Conservation (phyloP, 2,797 vertebrate genomes). For the Euphonia xanthogaster region DNA sequence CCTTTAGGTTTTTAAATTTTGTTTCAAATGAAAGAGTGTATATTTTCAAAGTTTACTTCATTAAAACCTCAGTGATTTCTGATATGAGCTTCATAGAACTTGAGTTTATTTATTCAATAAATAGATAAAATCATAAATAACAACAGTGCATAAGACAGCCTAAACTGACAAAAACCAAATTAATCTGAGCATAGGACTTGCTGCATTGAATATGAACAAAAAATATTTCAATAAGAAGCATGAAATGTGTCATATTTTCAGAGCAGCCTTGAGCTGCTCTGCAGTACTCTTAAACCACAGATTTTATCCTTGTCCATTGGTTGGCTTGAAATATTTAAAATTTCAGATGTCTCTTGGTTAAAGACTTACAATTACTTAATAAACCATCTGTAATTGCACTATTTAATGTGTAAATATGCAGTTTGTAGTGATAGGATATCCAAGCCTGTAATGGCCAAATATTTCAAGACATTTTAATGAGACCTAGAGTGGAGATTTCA, state of each 20-base stretch:
- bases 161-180: background rate
- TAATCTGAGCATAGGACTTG: background rate
- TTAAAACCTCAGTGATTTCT: constrained; percentile 40
- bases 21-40: background rate
- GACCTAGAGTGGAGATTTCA: background rate
- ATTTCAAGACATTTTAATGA: background rate
- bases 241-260: background rate
- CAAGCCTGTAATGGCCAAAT: background rate
- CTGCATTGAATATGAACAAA: constrained; percentile 12
- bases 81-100: background rate
- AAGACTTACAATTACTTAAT: background rate
- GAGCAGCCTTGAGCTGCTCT: background rate
- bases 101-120: constrained; percentile 43
- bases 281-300: background rate
- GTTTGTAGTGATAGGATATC: background rate
- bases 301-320: background rate
- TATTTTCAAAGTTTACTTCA: background rate
- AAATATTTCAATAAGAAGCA: background rate
- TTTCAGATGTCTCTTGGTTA: background rate
- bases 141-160: constrained; percentile 17
- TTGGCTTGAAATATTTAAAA: background rate
- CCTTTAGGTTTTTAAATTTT: background rate
- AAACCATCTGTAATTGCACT: background rate
- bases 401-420: background rate
- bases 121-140: constrained; percentile 56